phyloP scores from a whole-genome alignment of 1,140 invertebrate genomes.

The Samia ricini region DNA sequence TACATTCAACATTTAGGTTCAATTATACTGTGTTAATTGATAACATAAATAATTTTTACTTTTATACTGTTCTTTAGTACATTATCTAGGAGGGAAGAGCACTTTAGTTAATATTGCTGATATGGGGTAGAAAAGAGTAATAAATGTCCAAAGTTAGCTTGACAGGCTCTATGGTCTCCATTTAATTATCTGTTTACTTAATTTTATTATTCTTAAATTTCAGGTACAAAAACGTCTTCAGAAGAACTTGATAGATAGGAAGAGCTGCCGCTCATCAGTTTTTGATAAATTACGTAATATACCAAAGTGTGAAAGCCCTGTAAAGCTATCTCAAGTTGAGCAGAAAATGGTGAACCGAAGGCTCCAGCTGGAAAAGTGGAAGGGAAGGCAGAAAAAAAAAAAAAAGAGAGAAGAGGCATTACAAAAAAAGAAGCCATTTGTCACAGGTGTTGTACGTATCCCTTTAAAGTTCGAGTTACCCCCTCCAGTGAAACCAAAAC shows the following conservation, averaged over 20 bases:
- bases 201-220: conserved; percentile 27
- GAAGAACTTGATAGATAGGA: conserved; percentile 40
- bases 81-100: too few relatives aligned
- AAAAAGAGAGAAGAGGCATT: conserved; percentile 45
- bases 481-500: conserved; percentile 42
- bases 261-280: conserved; percentile 39
- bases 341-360: conserved; percentile 45
- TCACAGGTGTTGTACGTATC: conserved; percentile 40
- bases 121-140: too few relatives aligned
- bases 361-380: conserved; percentile 61
- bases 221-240: conserved; percentile 56
- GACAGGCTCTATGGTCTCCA: too few relatives aligned
- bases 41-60: too few relatives aligned
- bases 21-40: too few relatives aligned
- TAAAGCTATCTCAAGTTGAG: conserved; percentile 24
- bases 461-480: conserved; percentile 47
- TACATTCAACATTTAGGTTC: too few relatives aligned
- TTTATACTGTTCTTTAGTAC: too few relatives aligned
- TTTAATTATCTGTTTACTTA: too few relatives aligned
- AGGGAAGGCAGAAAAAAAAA: conserved; percentile 58
- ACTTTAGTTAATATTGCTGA: too few relatives aligned
- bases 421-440: conserved; percentile 61
- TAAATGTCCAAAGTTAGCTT: too few relatives aligned
- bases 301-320: conserved; percentile 33
- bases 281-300: conserved; percentile 56